A percentile compares a stretch with the other conserved stretches of the same genome.
Conservation (phyloP, 2,797 vertebrate species). For the Urophycis tenuis region DNA sequence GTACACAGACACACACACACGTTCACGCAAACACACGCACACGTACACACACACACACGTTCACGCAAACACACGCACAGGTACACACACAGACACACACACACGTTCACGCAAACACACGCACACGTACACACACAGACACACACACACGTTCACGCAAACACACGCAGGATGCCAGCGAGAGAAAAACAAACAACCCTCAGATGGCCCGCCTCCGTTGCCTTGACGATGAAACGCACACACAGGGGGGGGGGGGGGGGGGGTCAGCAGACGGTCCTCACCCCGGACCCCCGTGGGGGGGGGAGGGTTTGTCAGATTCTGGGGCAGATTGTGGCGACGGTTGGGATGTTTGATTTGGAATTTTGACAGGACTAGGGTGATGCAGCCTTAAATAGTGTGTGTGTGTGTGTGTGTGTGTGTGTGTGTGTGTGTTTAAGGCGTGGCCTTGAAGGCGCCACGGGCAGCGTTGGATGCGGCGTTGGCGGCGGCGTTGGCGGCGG, state of each 20-base stretch:
- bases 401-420: conserved; percentile 4
- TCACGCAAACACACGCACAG: neutral
- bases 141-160: conserved; percentile 27
- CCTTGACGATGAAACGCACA: neutral
- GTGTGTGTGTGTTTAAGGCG: conserved; percentile 36
- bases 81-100: neutral
- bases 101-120: conserved; percentile 20
- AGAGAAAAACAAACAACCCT: neutral
- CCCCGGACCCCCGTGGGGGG: too few relatives aligned
- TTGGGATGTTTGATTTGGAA: conserved; percentile 29
- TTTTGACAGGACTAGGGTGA: conserved; percentile 41
- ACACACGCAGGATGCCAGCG: neutral
- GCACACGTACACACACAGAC: conserved; percentile 28
- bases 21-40: conserved; percentile 27
- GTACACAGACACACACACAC: neutral
- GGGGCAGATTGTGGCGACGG: neutral
- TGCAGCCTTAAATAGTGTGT: conserved; percentile 32
- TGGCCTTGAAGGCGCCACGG: conserved; percentile 82
- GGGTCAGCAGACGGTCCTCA: too few relatives aligned
- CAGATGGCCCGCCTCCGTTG: neutral
- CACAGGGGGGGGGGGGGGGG: conserved; percentile 21
- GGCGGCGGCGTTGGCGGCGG: conserved; percentile 75
- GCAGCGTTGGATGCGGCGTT: conserved; percentile 76
- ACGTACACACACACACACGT: conserved; percentile 23
- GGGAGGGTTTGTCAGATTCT: too few relatives aligned